A percentile compares a stretch with the other conserved stretches of the same genome.
Evolutionary conservation across 2,888 invertebrate species (phyloP).

Genomic region (Habroteleia sp.): DNA sequence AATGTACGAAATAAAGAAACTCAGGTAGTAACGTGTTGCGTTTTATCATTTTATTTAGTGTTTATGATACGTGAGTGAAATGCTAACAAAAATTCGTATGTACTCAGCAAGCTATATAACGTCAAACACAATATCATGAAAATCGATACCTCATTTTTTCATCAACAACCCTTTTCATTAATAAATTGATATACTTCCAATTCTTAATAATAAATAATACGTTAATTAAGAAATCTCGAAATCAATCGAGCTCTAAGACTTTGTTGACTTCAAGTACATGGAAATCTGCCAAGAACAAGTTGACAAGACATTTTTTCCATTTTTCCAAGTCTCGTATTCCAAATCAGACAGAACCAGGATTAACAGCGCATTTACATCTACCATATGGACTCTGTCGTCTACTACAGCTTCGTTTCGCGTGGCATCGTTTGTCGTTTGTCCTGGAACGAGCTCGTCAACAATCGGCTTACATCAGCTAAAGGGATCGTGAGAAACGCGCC

Average conservation of each 20-base stretch:
- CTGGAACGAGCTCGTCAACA: conserved; percentile 53
- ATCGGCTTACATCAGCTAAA: conserved; percentile 62
- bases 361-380: conserved; percentile 61
- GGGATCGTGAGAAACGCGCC: conserved; percentile 37
- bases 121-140: no score
- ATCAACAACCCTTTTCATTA: no score
- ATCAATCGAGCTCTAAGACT: conserved; percentile 38
- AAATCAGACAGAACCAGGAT: conserved; percentile 59
- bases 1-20: no score
- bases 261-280: conserved; percentile 53
- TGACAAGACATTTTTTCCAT: conserved; percentile 65
- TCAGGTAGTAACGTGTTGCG: no score
- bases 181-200: no score
- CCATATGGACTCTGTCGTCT: conserved; percentile 47
- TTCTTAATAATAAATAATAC: no score
- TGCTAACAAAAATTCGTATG: no score
- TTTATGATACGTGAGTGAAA: no score
- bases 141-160: no score
- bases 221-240: conserved; percentile 37
- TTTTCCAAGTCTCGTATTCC: conserved; percentile 50
- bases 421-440: conserved; percentile 46
- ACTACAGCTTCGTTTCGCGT: conserved; percentile 53
- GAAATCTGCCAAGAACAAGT: conserved; percentile 70
- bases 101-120: no score
- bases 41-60: no score